Percentiles rank a stretch among this genome's conserved stretches.
phyloP scores from a whole-genome alignment of 1,140 invertebrate genomes.

The Pogonomyrmex californicus region DNA sequence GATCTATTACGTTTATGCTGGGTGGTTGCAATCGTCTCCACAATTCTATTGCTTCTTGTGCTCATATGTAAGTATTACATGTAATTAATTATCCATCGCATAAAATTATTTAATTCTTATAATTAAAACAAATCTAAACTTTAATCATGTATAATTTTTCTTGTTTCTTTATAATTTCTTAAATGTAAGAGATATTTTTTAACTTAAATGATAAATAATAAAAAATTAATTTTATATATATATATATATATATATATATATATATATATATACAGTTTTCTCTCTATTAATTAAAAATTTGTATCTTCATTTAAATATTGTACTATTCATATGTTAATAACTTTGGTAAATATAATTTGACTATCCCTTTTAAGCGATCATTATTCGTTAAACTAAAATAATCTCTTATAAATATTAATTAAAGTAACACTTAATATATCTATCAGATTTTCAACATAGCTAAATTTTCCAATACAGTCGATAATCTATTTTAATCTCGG shows the following conservation, averaged over 20 bases:
- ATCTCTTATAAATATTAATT: conserved; percentile 12
- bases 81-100: neutral
- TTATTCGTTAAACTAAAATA: neutral
- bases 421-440: neutral
- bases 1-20: conserved; percentile 84
- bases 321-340: neutral
- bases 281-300: conserved; percentile 15
- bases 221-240: neutral
- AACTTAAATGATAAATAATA: neutral
- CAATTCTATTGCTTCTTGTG: conserved; percentile 88
- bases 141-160: neutral
- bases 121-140: neutral
- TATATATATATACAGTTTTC: no score
- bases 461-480: conserved; percentile 16
- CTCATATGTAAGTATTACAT: conserved; percentile 88
- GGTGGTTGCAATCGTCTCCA: conserved; percentile 88
- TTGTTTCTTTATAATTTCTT: neutral
- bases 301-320: neutral
- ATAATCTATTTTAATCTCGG: conserved; percentile 37
- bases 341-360: neutral
- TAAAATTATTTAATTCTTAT: neutral
- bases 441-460: conserved; percentile 25
- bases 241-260: no score
- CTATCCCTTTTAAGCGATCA: neutral
- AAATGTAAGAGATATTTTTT: neutral